phyloP scores from a whole-genome alignment of 2,113 vertebrate species.

The Mesocricetus auratus region DNA sequence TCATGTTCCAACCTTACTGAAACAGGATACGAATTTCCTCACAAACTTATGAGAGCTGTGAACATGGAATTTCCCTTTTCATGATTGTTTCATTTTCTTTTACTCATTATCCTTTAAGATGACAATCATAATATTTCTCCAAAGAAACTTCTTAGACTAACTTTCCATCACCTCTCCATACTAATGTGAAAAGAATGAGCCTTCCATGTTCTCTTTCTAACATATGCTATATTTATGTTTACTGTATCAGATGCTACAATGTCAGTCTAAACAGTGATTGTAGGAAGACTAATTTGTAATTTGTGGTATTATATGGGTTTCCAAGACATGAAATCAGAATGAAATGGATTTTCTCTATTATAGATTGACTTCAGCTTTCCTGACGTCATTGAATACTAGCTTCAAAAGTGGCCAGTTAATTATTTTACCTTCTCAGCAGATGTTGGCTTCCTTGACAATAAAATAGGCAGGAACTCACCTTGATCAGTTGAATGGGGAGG shows the following conservation, averaged over 20 bases:
- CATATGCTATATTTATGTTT: not conserved
- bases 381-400: not conserved
- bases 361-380: not conserved
- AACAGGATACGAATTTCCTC: not conserved
- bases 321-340: not conserved
- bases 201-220: not conserved
- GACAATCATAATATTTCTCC: not conserved
- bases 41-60: not conserved
- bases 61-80: not conserved
- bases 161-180: fast-evolving
- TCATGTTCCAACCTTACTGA: not conserved
- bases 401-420: not conserved
- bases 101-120: not conserved
- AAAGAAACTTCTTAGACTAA: not conserved
- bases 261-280: not conserved
- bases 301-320: not conserved
- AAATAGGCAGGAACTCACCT: not conserved
- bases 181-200: not conserved
- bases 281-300: not conserved
- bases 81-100: not conserved
- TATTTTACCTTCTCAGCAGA: not conserved
- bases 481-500: not conserved
- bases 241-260: not conserved
- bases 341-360: not conserved
- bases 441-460: not conserved